These are phyloP conservation scores for Serripes groenlandicus DNA, from an alignment of 2,888 invertebrate species.

Conservation along the genomic window DNA sequence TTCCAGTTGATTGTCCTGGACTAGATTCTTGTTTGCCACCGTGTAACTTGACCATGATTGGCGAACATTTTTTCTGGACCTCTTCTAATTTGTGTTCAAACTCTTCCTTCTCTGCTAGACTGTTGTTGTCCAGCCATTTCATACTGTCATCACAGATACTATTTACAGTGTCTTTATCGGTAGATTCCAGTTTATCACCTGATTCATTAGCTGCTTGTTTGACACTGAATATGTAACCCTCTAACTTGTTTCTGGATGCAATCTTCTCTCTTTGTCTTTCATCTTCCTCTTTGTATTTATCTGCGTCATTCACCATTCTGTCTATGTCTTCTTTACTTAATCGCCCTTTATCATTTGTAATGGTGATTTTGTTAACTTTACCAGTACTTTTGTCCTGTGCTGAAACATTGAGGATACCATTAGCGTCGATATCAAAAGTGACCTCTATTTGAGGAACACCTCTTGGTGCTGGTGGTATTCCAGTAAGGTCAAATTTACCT, in stretches of 20 bases:
- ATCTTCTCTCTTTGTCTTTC: slow-evolving; percentile 82
- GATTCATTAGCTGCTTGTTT: slow-evolving; percentile 89
- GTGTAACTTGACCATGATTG: slow-evolving; percentile 90
- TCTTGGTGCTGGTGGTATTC: slow-evolving; percentile 83
- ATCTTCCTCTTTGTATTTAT: slow-evolving; percentile 83
- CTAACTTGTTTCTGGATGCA: slow-evolving; percentile 79
- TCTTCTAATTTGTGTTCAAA: slow-evolving; percentile 92
- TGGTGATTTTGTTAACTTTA: slow-evolving; percentile 93
- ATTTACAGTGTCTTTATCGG: slow-evolving; percentile 91
- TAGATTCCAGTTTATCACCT: slow-evolving; percentile 87
- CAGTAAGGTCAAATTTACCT: slow-evolving; percentile 80
- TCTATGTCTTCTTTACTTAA: slow-evolving; percentile 95
- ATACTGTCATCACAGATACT: slow-evolving; percentile 89
- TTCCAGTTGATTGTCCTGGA: slow-evolving; percentile 3
- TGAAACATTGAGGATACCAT: slow-evolving; percentile 90
- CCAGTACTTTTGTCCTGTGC: slow-evolving; percentile 92
- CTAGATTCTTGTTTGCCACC: slow-evolving; percentile 34
- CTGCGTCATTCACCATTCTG: slow-evolving; percentile 88
- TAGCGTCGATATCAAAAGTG: slow-evolving; percentile 95
- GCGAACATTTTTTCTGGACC: slow-evolving; percentile 91
- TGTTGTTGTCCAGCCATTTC: slow-evolving; percentile 93
- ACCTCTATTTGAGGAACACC: slow-evolving; percentile 87
- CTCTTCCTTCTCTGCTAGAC: slow-evolving; percentile 91
- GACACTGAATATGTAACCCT: slow-evolving; percentile 78
- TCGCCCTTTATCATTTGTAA: slow-evolving; percentile 95